A percentile compares a stretch with the other conserved stretches of the same genome.
Conservation (phyloP, 2,888 invertebrate genomes). For the Clanis bilineata region DNA sequence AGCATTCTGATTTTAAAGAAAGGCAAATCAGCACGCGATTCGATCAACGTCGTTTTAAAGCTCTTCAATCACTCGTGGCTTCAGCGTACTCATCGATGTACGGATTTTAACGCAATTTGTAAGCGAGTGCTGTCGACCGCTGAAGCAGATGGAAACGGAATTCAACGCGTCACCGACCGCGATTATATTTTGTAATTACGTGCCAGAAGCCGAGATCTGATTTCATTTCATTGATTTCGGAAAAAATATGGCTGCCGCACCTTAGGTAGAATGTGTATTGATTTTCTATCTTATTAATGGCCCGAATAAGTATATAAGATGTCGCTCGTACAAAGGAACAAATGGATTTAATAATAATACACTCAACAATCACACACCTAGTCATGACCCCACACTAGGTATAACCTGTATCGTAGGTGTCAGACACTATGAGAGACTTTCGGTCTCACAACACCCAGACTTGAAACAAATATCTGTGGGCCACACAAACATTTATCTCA, state of each 20-base stretch:
- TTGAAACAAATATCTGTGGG: too few species aligned
- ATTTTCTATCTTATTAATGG: too few species aligned
- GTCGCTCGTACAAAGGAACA: too few species aligned
- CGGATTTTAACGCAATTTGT: background rate
- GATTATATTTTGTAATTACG: slow-evolving; percentile 12
- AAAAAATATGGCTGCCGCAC: background rate
- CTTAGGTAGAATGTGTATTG: background rate
- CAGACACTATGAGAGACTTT: too few species aligned
- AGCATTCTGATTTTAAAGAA: background rate
- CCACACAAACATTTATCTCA: too few species aligned
- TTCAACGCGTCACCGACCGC: background rate
- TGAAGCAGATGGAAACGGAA: background rate
- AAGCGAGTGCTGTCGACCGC: background rate
- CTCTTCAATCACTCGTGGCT: background rate
- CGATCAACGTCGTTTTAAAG: background rate
- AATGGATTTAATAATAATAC: too few species aligned
- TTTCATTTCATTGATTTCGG: background rate
- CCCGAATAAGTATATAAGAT: too few species aligned
- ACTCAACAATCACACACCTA: too few species aligned
- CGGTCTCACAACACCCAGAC: too few species aligned
- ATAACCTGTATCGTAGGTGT: too few species aligned
- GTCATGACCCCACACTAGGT: too few species aligned
- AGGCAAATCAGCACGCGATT: background rate
- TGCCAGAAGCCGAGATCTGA: background rate
- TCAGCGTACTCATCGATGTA: background rate